Base-by-base conservation (phyloP, 2,888 invertebrate genomes). In the Brachypalpus laphriformis region DNA sequence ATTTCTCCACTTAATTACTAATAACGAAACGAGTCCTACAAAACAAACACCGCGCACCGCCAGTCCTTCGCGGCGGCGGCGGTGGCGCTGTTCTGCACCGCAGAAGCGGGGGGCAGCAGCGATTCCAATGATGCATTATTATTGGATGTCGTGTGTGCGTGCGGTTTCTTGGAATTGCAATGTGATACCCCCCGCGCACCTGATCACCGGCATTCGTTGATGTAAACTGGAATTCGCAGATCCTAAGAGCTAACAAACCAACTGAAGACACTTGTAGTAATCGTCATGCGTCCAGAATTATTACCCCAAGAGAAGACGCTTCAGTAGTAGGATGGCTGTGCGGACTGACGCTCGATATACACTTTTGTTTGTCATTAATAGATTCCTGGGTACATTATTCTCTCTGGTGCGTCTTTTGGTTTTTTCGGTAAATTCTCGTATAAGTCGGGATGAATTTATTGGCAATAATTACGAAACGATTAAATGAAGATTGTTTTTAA, bases 1-100 rank as follows among this genome's bases (percentile, higher is more conserved):
- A 85, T 85, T 85, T 85, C 85, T 80, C 80, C 80, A 80, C 83
- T 81, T 85, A 85, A 85, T 80, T 85, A 85, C 85, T 81, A 85
- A 85, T 80, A 85, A 85, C 76, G 70, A 80, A 85, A 85, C 85
- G 54, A 81, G 85, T 85, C 85, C 75, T 85, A 75, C 78, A 85
- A 85, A 85, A 85, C 81, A 85, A 85, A 85, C 85, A 81, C 54
- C 65, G 71, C 80, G 71, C 61, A 54, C 80, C 83, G 49, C 22
- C 83, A 59, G 51, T 81, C 70, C 65, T 75, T 71, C 59, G 54
- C 65, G 54, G 22, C 34, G 51, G 71, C 65, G 59, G 70, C 59
- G 51, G 47, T 63, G 45, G 18, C 25, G 49, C 20, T 22, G 59
- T 57, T 72, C 61, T 61, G 40, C 49, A 20, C 6, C 28, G 9